phyloP scores from a whole-genome alignment of 2,888 invertebrate genomes.

The Podotricha telesiphe region DNA sequence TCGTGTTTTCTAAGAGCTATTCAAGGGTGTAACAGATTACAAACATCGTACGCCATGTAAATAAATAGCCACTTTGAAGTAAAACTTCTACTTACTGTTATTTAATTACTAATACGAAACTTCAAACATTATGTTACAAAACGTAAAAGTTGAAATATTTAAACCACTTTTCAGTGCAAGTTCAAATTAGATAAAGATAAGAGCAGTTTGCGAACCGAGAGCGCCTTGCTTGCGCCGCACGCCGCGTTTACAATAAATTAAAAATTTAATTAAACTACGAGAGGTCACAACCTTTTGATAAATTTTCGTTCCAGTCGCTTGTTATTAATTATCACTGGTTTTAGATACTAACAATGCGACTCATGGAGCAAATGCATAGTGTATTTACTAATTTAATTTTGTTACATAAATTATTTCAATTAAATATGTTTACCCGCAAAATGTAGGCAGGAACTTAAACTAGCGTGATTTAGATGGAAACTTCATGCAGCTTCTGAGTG shows the following conservation, averaged over 20 bases:
- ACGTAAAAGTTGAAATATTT: conserved; percentile 29
- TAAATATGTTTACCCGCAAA: conserved; percentile 42
- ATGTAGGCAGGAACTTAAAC: conserved; percentile 45
- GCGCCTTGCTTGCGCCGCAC: conserved; percentile 55
- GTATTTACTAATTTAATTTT: background rate
- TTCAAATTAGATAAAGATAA: conserved; percentile 56
- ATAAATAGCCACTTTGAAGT: background rate
- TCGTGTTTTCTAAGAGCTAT: background rate
- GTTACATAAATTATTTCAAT: conserved; percentile 13
- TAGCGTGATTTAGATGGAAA: conserved; percentile 67
- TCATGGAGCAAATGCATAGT: background rate
- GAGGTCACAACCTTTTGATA: conserved; percentile 72
- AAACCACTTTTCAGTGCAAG: conserved; percentile 36
- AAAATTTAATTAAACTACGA: conserved; percentile 78
- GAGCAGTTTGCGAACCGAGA: conserved; percentile 58
- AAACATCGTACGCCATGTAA: background rate
- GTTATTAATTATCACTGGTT: conserved; percentile 26
- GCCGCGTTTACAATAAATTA: conserved; percentile 73
- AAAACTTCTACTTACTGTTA: background rate
- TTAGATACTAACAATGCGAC: conserved; percentile 27
- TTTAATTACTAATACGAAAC: conserved; percentile 15
- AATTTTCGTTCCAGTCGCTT: conserved; percentile 60
- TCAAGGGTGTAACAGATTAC: background rate
- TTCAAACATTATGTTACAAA: conserved; percentile 12
- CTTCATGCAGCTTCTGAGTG: conserved; percentile 61